Base-by-base conservation (phyloP, 2,797 vertebrate species). In the Champsocephalus esox region DNA sequence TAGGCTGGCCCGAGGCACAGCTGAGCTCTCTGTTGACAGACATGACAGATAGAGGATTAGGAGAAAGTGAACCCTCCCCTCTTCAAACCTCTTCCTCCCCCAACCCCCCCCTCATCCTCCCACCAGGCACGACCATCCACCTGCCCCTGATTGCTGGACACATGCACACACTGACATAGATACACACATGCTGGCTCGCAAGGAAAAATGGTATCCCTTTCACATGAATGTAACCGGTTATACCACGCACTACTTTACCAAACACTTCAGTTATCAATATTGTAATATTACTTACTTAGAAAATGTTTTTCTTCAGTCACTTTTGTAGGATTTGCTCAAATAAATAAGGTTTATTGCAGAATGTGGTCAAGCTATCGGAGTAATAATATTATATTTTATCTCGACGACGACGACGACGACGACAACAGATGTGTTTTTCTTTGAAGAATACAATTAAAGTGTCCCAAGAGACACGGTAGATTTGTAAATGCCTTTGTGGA, bases 11-110 rank as follows among this genome's bases (percentile, higher is more conserved):
- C 61, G 85, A 88, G 78, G 77, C 88, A 91, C 91, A 92, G 91
- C 91, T 93, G 91, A 88, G 87, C 84, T 81, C 81, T 67, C 82
- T 85, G 92, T 67, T 91, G 93, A 92, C 91, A 93, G 90, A 89
- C 82, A 21, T 92, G 89, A 94, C 90, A 76, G 89, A 93, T 92
- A 72, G 88, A 85, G 79, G 90, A 92, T 93, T 86, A 90, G 80
- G 55, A 75, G 64, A 81, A 54, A 74, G 75, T 49, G 77, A 57
- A 66, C 66, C 72, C 58, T 12, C 75, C 46, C 69, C 65, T 38
- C 50, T 19, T 46, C 57, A 16, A 12, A 12, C 32, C 52, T 41
- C 28, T 54, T 16, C 62, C 74, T 38, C 44, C 62, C 34, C 10
- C 70, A 28, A 46, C 44, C 44, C 62, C 34, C 34, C 10, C 70